Conservation (phyloP, 1,140 invertebrate genomes). For the Dufourea novaeangliae region DNA sequence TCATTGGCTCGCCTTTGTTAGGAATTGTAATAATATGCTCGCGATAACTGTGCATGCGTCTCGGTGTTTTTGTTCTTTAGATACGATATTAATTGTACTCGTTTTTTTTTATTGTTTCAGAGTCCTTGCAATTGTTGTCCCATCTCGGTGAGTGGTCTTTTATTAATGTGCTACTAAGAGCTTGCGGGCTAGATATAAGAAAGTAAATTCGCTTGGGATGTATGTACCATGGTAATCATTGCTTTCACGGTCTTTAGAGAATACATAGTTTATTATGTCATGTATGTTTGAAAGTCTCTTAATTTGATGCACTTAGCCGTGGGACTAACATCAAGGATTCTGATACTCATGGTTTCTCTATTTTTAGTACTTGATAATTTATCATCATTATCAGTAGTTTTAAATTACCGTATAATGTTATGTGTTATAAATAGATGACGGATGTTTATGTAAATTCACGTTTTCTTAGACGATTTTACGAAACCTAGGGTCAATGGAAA, state of each 20-base stretch:
- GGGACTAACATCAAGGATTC: constrained; percentile 6
- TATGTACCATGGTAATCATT: not conserved
- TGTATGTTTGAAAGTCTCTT: not conserved
- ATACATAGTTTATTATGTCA: not conserved
- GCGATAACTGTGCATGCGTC: not conserved
- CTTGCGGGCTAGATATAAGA: not conserved
- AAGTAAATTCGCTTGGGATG: not conserved
- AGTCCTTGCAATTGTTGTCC: constrained; percentile 79
- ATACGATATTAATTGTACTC: constrained; percentile 32
- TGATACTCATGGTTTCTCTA: no score
- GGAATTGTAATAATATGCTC: not conserved
- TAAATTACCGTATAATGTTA: no score
- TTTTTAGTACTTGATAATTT: no score
- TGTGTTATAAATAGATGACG: no score
- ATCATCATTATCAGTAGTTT: no score
- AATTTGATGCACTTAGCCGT: not conserved
- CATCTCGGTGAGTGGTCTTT: constrained; percentile 77
- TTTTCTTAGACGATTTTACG: no score
- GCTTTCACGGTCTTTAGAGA: not conserved
- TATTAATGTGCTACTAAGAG: constrained; percentile 29
- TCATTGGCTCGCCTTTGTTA: constrained; percentile 15
- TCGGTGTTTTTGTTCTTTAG: constrained; percentile 9
- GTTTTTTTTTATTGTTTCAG: constrained; percentile 77
- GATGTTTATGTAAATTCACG: no score
- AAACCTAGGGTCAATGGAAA: no score